Conservation (phyloP, 2,888 invertebrate species). For the Dolomedes plantarius region DNA sequence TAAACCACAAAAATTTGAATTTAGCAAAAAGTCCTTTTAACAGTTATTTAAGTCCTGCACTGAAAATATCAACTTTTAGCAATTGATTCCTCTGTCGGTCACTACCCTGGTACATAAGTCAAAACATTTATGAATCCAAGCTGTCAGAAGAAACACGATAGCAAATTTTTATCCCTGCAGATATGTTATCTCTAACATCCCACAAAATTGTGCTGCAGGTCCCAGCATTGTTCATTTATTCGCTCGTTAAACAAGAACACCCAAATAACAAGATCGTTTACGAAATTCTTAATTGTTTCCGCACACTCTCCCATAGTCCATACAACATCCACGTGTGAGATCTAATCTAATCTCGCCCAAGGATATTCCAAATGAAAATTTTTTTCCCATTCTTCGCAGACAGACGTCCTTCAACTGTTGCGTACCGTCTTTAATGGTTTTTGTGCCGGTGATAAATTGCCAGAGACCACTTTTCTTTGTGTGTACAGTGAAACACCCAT, state of each 20-base stretch:
- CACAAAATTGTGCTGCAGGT: not conserved
- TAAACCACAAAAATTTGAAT: too few species aligned
- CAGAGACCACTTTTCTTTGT: conserved; percentile 5
- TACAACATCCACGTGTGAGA: not conserved
- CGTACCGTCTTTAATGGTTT: not conserved
- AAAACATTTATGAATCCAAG: too few species aligned
- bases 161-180: too few species aligned
- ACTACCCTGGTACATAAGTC: too few species aligned
- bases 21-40: too few species aligned
- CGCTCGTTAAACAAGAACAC: not conserved
- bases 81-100: too few species aligned
- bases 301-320: not conserved
- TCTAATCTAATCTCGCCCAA: conserved; percentile 18
- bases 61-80: too few species aligned
- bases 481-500: conserved; percentile 2
- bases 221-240: not conserved
- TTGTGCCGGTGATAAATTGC: conserved; percentile 14
- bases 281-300: conserved; percentile 10
- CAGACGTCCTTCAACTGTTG: conserved; percentile 12
- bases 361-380: not conserved
- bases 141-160: too few species aligned
- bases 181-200: too few species aligned
- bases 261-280: not conserved
- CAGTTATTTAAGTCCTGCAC: too few species aligned
- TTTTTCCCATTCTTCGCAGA: conserved; percentile 14